Evolutionary conservation across 2,888 invertebrate genomes (phyloP).

Genomic region (Cheilosia impressa): DNA sequence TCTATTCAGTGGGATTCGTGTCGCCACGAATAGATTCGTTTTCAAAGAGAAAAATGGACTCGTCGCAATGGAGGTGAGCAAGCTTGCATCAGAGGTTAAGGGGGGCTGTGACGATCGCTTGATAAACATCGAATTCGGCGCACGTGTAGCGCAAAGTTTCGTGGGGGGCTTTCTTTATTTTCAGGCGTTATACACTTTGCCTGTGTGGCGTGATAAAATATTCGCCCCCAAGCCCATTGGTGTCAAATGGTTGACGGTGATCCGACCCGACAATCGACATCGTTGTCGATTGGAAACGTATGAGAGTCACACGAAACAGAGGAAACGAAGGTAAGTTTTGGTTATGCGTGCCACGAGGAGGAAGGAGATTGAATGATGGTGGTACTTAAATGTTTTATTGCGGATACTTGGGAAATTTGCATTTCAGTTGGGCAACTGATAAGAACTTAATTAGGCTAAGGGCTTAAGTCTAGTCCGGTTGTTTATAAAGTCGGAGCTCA

Average conservation of each 20-base stretch:
- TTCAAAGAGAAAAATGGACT: neutral
- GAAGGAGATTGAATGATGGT: neutral
- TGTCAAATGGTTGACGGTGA: conserved; percentile 6
- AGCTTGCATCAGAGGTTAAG: conserved; percentile 44
- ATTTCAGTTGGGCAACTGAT: neutral
- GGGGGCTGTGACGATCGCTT: conserved; percentile 13
- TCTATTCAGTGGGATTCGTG: conserved; percentile 9
- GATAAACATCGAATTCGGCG: conserved; percentile 18
- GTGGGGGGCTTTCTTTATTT: conserved; percentile 39
- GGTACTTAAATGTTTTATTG: conserved; percentile 4
- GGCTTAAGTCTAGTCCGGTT: too few species aligned
- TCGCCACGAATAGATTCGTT: neutral
- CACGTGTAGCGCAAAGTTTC: neutral
- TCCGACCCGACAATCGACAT: neutral
- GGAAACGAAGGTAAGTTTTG: neutral
- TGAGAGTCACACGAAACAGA: neutral
- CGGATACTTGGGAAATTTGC: neutral
- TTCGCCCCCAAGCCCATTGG: conserved; percentile 11
- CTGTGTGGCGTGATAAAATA: conserved; percentile 23
- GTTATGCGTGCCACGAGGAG: neutral
- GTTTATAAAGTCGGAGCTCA: neutral
- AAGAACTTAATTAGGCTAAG: conserved; percentile 14
- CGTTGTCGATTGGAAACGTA: neutral
- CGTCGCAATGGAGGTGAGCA: too few species aligned
- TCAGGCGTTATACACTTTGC: neutral